Evolutionary conservation across 1,140 invertebrate species (phyloP).

Genomic region (Paraescarpia echinospica): DNA sequence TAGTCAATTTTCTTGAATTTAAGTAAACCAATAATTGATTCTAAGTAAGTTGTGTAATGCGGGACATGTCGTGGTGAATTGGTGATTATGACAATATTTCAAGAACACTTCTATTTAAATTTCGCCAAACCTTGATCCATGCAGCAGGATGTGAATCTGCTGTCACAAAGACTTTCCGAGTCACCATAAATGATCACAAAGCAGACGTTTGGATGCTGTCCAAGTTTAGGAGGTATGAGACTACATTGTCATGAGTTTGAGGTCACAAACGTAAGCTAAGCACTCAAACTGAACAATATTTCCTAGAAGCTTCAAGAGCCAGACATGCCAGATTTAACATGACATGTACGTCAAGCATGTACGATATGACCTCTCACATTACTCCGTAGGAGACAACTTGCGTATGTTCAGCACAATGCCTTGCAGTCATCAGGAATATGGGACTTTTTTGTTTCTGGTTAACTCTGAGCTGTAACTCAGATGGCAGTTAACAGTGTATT

Average conservation of each 20-base stretch:
- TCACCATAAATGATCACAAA: neutral
- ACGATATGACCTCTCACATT: neutral
- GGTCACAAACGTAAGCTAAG: neutral
- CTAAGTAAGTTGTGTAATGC: too few relatives aligned
- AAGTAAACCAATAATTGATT: too few relatives aligned
- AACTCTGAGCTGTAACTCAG: neutral
- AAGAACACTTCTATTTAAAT: neutral
- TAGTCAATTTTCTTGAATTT: too few relatives aligned
- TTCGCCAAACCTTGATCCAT: neutral
- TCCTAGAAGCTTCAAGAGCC: neutral
- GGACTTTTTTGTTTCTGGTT: neutral
- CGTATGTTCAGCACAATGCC: neutral
- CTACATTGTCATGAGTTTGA: too few relatives aligned
- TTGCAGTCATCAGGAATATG: neutral
- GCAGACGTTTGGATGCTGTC: neutral
- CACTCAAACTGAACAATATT: neutral
- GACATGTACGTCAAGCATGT: neutral
- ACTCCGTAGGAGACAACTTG: neutral
- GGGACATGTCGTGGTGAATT: too few relatives aligned
- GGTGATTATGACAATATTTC: neutral
- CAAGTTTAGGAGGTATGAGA: neutral
- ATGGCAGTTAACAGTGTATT: neutral
- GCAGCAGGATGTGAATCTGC: neutral
- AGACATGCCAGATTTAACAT: neutral
- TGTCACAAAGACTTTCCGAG: neutral